Evolutionary conservation across 1,140 invertebrate genomes (phyloP).

Genomic region (Oedothorax gibbosus): DNA sequence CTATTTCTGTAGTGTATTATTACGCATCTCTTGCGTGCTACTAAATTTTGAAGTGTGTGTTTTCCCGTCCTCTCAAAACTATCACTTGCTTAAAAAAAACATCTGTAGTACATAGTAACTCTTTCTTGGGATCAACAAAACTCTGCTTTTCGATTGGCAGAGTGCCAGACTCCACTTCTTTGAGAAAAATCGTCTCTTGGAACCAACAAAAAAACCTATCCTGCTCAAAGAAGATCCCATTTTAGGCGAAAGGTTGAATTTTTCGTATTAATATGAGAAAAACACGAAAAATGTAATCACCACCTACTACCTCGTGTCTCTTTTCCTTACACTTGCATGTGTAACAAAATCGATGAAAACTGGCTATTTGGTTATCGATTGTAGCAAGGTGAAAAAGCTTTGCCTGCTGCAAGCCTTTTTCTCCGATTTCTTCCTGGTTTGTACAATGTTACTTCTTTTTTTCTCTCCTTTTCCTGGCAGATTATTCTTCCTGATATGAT

Average conservation of each 20-base stretch:
- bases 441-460: no score
- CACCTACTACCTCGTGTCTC: background rate
- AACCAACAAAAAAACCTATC: conserved; percentile 9
- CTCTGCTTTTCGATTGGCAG: conserved; percentile 39
- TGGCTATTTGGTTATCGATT: conserved; percentile 53
- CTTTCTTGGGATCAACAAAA: no score
- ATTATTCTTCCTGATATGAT: no score
- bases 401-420: background rate
- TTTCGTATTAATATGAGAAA: conserved; percentile 33
- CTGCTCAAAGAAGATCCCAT: background rate
- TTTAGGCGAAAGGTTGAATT: background rate
- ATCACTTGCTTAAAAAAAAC: no score
- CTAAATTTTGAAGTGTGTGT: no score
- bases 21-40: no score
- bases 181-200: conserved; percentile 4
- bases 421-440: no score
- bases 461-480: no score
- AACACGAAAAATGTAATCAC: conserved; percentile 37
- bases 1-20: no score
- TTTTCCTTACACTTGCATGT: conserved; percentile 6
- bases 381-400: conserved; percentile 21
- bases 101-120: no score
- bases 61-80: no score
- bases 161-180: conserved; percentile 15
- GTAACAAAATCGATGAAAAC: conserved; percentile 50